These are phyloP conservation scores for Thinocorus orbignyianus DNA, from an alignment of 2,113 vertebrate species.

Conservation along the genomic window DNA sequence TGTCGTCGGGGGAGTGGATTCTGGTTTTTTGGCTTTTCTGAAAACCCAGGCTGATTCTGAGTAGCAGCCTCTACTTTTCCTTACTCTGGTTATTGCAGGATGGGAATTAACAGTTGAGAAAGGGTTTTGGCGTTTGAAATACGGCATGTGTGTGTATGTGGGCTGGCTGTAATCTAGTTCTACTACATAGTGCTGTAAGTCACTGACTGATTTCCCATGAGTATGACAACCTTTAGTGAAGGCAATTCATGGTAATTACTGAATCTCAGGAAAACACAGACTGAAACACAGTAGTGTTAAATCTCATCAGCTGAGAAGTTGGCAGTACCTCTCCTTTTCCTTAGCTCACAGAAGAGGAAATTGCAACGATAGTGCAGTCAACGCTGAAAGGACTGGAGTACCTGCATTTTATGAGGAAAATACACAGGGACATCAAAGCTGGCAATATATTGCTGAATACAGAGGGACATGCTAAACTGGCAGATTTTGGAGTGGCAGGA, in stretches of 20 bases:
- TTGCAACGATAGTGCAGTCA: conserved; percentile 87
- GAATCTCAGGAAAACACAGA: background rate
- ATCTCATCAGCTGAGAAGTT: background rate
- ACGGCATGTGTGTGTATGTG: rapidly evolving
- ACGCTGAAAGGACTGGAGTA: conserved; percentile 93
- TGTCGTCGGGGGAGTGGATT: background rate
- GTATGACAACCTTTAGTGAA: background rate
- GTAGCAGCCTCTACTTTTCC: background rate
- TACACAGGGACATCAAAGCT: conserved; percentile 96
- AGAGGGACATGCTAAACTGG: conserved; percentile 93
- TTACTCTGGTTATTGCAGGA: background rate
- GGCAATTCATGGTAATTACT: background rate
- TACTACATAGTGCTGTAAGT: background rate
- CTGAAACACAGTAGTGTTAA: background rate
- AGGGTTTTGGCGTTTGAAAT: background rate
- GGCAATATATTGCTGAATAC: conserved; percentile 94
- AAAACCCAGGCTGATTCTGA: background rate
- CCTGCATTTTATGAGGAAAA: conserved; percentile 98
- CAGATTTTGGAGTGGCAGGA: conserved; percentile 95
- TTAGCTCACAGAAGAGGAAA: conserved; percentile 92
- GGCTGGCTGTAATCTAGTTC: background rate
- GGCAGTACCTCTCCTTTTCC: conserved; percentile 25
- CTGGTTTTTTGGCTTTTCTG: background rate
- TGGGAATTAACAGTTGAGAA: background rate
- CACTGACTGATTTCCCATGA: background rate